Evolutionary conservation across 1,140 invertebrate species (phyloP).

Genomic region (Rhagoletis pomonella): DNA sequence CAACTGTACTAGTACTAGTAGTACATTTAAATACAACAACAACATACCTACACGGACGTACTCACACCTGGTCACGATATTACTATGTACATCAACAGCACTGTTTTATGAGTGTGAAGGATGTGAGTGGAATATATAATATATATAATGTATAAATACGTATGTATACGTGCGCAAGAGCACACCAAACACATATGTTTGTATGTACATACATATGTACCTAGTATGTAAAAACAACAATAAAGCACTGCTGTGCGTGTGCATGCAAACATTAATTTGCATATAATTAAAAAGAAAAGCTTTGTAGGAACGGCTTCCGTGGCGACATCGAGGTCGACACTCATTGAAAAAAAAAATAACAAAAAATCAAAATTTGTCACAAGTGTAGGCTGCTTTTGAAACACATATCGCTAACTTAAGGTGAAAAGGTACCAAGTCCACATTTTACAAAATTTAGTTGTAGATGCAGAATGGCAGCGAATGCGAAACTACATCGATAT

Average conservation of each 20-base stretch:
- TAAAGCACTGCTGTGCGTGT: neutral
- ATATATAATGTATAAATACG: neutral
- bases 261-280: slow-evolving; percentile 14
- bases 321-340: neutral
- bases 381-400: neutral
- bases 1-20: no score
- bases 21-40: no score
- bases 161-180: neutral
- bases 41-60: neutral
- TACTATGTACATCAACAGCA: neutral
- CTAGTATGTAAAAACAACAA: neutral
- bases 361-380: no score
- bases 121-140: neutral
- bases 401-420: no score
- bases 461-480: no score
- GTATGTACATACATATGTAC: neutral
- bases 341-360: neutral
- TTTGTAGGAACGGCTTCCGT: neutral
- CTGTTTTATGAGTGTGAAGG: no score
- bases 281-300: neutral
- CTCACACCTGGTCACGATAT: neutral
- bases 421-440: no score
- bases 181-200: neutral
- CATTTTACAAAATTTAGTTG: no score
- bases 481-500: no score